These are phyloP conservation scores for Danaus chrysippus DNA, from an alignment of 2,888 invertebrate species.

Conservation along the genomic window DNA sequence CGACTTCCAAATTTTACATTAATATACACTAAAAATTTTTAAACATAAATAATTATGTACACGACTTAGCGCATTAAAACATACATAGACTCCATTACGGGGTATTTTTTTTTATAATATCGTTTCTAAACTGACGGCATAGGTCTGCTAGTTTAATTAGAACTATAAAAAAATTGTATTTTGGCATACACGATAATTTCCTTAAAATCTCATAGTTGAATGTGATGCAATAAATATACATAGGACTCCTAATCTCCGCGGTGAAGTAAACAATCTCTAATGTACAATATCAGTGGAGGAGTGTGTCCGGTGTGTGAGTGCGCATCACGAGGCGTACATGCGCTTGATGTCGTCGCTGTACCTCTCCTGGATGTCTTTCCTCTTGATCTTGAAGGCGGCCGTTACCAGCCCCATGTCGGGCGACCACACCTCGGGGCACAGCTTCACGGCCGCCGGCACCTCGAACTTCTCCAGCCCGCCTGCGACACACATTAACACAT, in stretches of 20 bases:
- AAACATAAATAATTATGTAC: constrained; percentile 40
- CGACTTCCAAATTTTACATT: constrained; percentile 37
- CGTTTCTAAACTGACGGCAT: background rate
- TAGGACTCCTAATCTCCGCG: constrained; percentile 17
- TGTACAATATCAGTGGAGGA: constrained; percentile 4
- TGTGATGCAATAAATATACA: constrained; percentile 39
- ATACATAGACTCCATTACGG: constrained; percentile 37
- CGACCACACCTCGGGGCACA: constrained; percentile 96
- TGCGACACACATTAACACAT: constrained; percentile 47
- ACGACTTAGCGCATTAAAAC: constrained; percentile 34
- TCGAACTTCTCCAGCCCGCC: constrained; percentile 95
- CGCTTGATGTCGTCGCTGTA: constrained; percentile 95
- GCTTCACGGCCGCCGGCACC: constrained; percentile 92
- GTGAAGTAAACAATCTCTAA: constrained; percentile 9
- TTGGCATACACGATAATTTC: constrained; percentile 28
- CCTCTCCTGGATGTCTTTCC: constrained; percentile 96
- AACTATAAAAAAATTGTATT: constrained; percentile 8
- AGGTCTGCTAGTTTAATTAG: constrained; percentile 5
- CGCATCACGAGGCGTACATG: constrained; percentile 93
- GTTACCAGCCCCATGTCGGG: constrained; percentile 98
- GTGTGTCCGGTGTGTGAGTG: background rate
- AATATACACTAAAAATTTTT: constrained; percentile 41
- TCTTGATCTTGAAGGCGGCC: constrained; percentile 97
- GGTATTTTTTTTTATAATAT: background rate
- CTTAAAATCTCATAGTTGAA: constrained; percentile 29